Base-by-base conservation (phyloP, 2,797 vertebrate species). In the Hoplostethus atlanticus region DNA sequence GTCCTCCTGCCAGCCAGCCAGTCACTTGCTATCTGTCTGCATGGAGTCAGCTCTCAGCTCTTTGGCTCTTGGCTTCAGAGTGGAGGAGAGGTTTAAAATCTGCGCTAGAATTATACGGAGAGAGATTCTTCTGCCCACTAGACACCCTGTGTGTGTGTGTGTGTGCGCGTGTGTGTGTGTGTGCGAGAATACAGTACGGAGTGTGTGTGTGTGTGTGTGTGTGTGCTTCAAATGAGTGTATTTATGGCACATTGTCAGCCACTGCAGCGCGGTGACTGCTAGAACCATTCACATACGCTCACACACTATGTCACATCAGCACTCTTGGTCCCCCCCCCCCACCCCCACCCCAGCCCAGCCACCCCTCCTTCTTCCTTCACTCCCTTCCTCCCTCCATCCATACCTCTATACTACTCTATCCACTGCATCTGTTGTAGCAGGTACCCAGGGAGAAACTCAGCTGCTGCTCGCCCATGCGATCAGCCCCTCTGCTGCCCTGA, bases 21-120 rank as follows among this genome's bases (percentile, higher is more conserved):
- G 87, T 87, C 82, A 90, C 87, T 90, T 89, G 83, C 86, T 89
- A 87, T 92, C 87, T 89, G 85, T 91, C 91, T 88, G 54, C 76
- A 76, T 42, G 67, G 77, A 88, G 76, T 88, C 87, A 75, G 81
- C 85, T 87, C 84, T 79, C 86, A 84, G 89, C 89, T 92, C 87
- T 83, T 85, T 83, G 86, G 85, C 87, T 91, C 80, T 67, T 74
- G 81, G 85, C 83, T 80, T 80, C 58, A 76, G 81, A 80, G 80
- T 76, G 76, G 57, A 61, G 81, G 64, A 21, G 66, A 54, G 76
- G 74, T 81, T 88, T 84, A 87, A 85, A 90, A 88, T 84, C 85
- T 48, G 64, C 70, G 83, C 79, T 78, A 70, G 83, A 91, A 89
- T 91, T 87, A 85, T 86, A 84, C 72, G 87, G 69, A 16, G 74